A percentile compares a stretch with the other conserved stretches of the same genome.
These are phyloP conservation scores for Leucopsar rothschildi DNA, from an alignment of 2,113 vertebrate genomes.

Conservation along the genomic window DNA sequence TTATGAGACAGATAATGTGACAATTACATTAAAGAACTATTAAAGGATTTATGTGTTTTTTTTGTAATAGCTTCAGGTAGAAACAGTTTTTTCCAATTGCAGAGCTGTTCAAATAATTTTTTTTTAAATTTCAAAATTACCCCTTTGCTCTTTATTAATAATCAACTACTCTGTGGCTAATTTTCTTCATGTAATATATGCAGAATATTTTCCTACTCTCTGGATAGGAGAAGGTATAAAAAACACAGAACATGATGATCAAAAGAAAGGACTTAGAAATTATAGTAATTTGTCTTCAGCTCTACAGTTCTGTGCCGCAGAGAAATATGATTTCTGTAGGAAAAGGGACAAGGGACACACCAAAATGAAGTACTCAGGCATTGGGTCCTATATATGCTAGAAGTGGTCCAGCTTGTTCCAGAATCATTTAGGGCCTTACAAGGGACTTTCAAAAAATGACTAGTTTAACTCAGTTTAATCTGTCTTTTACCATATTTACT, in stretches of 20 bases:
- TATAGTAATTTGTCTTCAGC: background rate
- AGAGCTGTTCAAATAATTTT: background rate
- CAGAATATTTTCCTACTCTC: background rate
- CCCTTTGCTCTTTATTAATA: background rate
- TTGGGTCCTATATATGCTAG: background rate
- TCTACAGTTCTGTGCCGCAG: background rate
- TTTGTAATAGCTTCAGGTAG: background rate
- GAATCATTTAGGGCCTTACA: background rate
- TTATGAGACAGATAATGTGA: background rate
- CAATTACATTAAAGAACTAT: background rate
- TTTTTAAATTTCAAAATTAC: background rate
- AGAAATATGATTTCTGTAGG: background rate
- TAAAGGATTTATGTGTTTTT: background rate
- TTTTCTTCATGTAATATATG: background rate
- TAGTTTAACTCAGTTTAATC: background rate
- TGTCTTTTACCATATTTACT: background rate
- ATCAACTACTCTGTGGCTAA: background rate
- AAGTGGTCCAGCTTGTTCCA: background rate
- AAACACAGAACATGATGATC: background rate
- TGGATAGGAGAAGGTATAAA: background rate
- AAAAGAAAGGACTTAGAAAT: background rate
- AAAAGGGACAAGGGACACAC: background rate
- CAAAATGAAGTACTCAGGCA: background rate
- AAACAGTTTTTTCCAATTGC: background rate
- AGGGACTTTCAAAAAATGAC: background rate